Evolutionary conservation across 2,888 invertebrate genomes (phyloP).

Genomic region (Drosophila meridionalis): DNA sequence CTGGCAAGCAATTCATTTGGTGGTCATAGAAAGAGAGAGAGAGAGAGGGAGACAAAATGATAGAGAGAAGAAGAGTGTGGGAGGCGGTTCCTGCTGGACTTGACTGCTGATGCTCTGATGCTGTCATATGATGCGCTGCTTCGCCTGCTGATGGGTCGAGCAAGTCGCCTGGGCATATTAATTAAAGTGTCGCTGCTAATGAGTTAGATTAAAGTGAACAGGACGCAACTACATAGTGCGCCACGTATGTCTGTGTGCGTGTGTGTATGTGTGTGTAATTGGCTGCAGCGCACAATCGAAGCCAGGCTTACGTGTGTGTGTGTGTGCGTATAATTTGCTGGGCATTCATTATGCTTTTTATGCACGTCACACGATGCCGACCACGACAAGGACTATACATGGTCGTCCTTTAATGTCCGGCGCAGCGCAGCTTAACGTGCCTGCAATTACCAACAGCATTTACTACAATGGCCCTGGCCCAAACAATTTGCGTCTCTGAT

Average conservation of each 20-base stretch:
- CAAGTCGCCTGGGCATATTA: slow-evolving; percentile 53
- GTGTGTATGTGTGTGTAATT: slow-evolving; percentile 50
- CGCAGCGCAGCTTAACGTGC: slow-evolving; percentile 29
- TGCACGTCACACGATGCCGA: slow-evolving; percentile 29
- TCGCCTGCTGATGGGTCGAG: slow-evolving; percentile 16
- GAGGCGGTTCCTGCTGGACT: neutral
- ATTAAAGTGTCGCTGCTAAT: slow-evolving; percentile 75
- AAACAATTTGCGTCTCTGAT: slow-evolving; percentile 18
- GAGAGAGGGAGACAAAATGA: neutral
- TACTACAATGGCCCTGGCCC: slow-evolving; percentile 13
- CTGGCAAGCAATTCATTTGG: slow-evolving; percentile 56
- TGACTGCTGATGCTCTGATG: slow-evolving; percentile 22
- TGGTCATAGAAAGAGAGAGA: slow-evolving; percentile 35
- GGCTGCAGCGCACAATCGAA: slow-evolving; percentile 58
- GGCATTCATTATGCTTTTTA: slow-evolving; percentile 56
- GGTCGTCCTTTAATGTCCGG: slow-evolving; percentile 37
- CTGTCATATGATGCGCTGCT: slow-evolving; percentile 43
- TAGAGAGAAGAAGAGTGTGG: neutral
- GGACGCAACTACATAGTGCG: slow-evolving; percentile 10
- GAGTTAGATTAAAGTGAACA: slow-evolving; percentile 70
- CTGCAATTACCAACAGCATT: slow-evolving; percentile 44
- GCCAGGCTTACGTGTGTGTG: slow-evolving; percentile 29
- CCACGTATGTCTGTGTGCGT: slow-evolving; percentile 23
- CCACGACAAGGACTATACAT: slow-evolving; percentile 12
- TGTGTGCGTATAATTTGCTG: slow-evolving; percentile 30